Evolutionary conservation across 2,888 invertebrate species (phyloP).

Genomic region (Epiblema foenella): DNA sequence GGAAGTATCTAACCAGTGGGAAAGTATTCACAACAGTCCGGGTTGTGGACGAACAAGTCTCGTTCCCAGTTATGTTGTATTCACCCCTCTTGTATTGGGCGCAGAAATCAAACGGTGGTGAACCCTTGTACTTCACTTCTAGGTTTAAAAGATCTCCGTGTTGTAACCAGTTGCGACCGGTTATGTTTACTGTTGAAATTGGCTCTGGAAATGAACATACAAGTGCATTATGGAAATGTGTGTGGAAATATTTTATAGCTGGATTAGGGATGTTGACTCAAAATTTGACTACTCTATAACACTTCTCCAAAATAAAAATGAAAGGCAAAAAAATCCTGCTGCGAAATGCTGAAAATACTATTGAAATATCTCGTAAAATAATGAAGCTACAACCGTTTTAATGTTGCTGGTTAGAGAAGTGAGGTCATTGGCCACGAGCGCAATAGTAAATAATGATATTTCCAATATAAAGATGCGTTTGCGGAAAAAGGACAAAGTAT

Average conservation of each 20-base stretch:
- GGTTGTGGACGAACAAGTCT: conserved; percentile 85
- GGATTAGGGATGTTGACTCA: too few relatives aligned
- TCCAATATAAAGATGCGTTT: too few relatives aligned
- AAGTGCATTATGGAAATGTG: neutral
- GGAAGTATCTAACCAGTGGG: conserved; percentile 88
- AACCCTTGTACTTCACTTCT: conserved; percentile 89
- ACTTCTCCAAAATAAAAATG: too few relatives aligned
- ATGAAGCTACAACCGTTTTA: too few relatives aligned
- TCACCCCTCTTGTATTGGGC: conserved; percentile 86
- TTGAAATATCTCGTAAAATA: too few relatives aligned
- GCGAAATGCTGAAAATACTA: too few relatives aligned
- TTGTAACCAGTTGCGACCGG: conserved; percentile 92
- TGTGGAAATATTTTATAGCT: neutral
- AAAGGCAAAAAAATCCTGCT: too few relatives aligned
- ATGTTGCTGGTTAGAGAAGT: too few relatives aligned
- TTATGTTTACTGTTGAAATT: conserved; percentile 87
- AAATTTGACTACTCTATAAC: too few relatives aligned
- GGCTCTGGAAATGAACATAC: conserved; percentile 85
- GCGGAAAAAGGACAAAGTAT: too few relatives aligned
- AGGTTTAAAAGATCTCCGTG: conserved; percentile 91
- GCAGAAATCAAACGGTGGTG: conserved; percentile 90
- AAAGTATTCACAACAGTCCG: conserved; percentile 84
- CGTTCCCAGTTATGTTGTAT: conserved; percentile 91
- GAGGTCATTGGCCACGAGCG: too few relatives aligned
- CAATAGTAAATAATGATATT: too few relatives aligned